A percentile compares a stretch with the other conserved stretches of the same genome.
These are phyloP conservation scores for Eubasilissa regina DNA, from an alignment of 1,140 invertebrate genomes.

Conservation along the genomic window DNA sequence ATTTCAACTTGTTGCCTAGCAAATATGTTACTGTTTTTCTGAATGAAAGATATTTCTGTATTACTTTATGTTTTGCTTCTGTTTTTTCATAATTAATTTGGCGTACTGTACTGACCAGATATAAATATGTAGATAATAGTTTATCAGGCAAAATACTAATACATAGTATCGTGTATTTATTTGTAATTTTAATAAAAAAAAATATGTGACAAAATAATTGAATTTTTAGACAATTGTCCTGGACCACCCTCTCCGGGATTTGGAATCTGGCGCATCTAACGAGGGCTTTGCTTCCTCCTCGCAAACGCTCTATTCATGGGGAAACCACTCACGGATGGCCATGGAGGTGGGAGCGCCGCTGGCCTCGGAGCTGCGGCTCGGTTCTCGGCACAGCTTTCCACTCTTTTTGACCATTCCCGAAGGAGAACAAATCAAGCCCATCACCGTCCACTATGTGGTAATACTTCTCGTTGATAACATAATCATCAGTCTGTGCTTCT, in stretches of 20 bases:
- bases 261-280: constrained; percentile 34
- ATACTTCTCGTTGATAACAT: constrained; percentile 1
- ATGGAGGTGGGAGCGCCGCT: constrained; percentile 53
- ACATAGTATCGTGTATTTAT: constrained; percentile 1
- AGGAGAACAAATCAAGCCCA: constrained; percentile 29
- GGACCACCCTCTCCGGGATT: constrained; percentile 50
- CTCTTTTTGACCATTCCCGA: constrained; percentile 46
- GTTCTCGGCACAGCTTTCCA: constrained; percentile 50
- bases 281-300: constrained; percentile 26
- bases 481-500: no score
- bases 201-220: not conserved
- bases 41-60: no score
- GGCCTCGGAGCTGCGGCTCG: constrained; percentile 33
- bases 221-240: constrained; percentile 51
- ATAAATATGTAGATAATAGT: no score
- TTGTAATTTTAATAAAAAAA: not conserved
- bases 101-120: no score
- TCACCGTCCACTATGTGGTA: constrained; percentile 56
- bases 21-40: no score
- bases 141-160: no score
- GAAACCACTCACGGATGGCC: constrained; percentile 39
- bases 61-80: no score
- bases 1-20: no score
- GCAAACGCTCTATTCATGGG: constrained; percentile 46
- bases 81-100: no score